These are phyloP conservation scores for Elmis aenea DNA, from an alignment of 2,888 invertebrate species.

Conservation along the genomic window DNA sequence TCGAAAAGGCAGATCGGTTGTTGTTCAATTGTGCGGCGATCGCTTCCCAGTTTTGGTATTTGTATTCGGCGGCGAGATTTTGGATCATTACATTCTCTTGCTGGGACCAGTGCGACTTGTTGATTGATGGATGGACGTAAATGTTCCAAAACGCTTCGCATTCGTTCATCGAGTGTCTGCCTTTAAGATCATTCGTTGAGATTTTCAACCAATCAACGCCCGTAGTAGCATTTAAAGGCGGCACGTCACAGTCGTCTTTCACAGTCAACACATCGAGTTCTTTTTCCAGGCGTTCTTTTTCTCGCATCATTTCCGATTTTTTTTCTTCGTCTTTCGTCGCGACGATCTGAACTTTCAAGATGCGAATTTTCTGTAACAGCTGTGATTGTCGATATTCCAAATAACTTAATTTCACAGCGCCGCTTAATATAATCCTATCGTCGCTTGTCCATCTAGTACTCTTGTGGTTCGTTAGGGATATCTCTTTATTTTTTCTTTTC, in stretches of 20 bases:
- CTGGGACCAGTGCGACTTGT: slow-evolving; percentile 52
- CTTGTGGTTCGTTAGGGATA: slow-evolving; percentile 29
- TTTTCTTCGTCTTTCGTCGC: not conserved
- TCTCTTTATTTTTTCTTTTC: slow-evolving; percentile 38
- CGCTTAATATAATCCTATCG: slow-evolving; percentile 54
- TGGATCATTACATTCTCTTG: slow-evolving; percentile 50
- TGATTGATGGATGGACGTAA: slow-evolving; percentile 64
- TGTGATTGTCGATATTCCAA: slow-evolving; percentile 40
- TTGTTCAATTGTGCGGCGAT: slow-evolving; percentile 57
- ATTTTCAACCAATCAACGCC: slow-evolving; percentile 59
- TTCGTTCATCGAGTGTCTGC: slow-evolving; percentile 58
- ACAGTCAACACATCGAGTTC: slow-evolving; percentile 16
- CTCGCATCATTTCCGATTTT: slow-evolving; percentile 22
- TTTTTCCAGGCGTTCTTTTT: slow-evolving; percentile 26
- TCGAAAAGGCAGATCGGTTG: slow-evolving; percentile 62
- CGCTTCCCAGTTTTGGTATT: slow-evolving; percentile 60
- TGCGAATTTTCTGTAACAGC: slow-evolving; percentile 27
- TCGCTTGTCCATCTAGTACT: slow-evolving; percentile 49
- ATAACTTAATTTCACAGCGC: slow-evolving; percentile 39
- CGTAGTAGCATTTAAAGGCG: slow-evolving; percentile 30
- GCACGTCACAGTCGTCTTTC: slow-evolving; percentile 20
- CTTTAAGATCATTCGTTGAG: slow-evolving; percentile 43
- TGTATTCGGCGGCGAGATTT: slow-evolving; percentile 41
- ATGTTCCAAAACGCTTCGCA: slow-evolving; percentile 68
- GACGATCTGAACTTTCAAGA: not conserved